Evolutionary conservation across 64 coral and sea anemone genomes (phyloP).

Genomic region (Actinia tenebrosa): DNA sequence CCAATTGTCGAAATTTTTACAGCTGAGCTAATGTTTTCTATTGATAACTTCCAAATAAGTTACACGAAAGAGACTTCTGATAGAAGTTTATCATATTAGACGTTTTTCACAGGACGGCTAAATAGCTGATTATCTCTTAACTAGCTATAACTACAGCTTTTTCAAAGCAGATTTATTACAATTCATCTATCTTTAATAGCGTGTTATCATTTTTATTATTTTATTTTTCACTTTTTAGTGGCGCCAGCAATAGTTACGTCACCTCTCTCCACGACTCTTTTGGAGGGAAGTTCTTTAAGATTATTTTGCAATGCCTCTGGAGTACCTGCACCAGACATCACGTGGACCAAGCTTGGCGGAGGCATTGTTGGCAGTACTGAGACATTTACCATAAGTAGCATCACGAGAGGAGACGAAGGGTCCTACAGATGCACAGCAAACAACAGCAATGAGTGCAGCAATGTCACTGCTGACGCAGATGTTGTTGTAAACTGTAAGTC

Average conservation of each 20-base stretch:
- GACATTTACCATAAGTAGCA: not conserved
- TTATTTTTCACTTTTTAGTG: too few relatives aligned
- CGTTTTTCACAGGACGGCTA: too few relatives aligned
- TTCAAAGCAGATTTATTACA: too few relatives aligned
- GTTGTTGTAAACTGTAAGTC: not conserved
- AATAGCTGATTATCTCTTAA: too few relatives aligned
- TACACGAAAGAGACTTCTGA: too few relatives aligned
- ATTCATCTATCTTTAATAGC: too few relatives aligned
- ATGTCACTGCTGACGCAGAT: not conserved
- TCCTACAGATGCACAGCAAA: not conserved
- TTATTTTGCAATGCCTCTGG: not conserved
- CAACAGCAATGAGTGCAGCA: not conserved
- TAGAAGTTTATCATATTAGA: too few relatives aligned
- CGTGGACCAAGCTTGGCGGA: not conserved
- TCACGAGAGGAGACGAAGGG: not conserved
- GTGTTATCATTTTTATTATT: too few relatives aligned
- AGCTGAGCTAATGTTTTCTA: too few relatives aligned
- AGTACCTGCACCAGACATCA: not conserved
- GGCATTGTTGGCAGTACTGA: not conserved
- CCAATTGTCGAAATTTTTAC: too few relatives aligned
- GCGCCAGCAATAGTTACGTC: not conserved
- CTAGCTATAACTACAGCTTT: too few relatives aligned
- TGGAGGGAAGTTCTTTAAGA: not conserved
- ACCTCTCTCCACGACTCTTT: not conserved
- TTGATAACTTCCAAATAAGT: too few relatives aligned